These are phyloP conservation scores for Hippasteria phrygiana DNA, from an alignment of 53 echinoderm and acorn worm genomes.

Conservation along the genomic window DNA sequence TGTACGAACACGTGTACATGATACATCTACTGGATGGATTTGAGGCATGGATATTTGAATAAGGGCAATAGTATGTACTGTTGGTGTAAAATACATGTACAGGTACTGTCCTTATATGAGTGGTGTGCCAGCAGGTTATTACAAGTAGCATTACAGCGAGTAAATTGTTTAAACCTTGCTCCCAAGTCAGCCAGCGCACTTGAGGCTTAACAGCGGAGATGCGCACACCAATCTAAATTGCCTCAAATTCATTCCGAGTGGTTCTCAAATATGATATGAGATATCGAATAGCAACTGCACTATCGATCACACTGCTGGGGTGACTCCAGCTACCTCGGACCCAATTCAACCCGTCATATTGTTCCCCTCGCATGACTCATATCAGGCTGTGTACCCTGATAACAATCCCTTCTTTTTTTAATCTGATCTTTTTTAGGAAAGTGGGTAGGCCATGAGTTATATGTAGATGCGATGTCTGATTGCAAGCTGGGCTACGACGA, in stretches of 20 bases:
- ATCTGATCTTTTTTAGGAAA: neutral
- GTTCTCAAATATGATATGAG: constrained; percentile 46
- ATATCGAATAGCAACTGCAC: constrained; percentile 51
- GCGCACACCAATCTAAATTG: constrained; percentile 5
- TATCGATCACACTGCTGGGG: constrained; percentile 22
- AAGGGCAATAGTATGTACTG: too few relatives aligned
- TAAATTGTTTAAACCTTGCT: too few relatives aligned
- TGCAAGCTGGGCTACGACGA: neutral
- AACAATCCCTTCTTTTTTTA: neutral
- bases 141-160: too few relatives aligned
- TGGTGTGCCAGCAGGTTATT: too few relatives aligned
- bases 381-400: neutral
- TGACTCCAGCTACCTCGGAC: neutral
- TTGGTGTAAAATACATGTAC: too few relatives aligned
- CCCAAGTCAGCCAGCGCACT: neutral
- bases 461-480: neutral
- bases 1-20: too few relatives aligned
- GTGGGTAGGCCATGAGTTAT: neutral
- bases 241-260: constrained; percentile 10
- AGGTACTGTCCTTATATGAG: too few relatives aligned
- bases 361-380: constrained; percentile 15
- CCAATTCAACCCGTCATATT: constrained; percentile 13
- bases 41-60: too few relatives aligned
- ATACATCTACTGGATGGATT: too few relatives aligned
- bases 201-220: neutral